phyloP scores from a whole-genome alignment of 92 coral and sea anemone genomes.

The Umimayanthus chanpuru region DNA sequence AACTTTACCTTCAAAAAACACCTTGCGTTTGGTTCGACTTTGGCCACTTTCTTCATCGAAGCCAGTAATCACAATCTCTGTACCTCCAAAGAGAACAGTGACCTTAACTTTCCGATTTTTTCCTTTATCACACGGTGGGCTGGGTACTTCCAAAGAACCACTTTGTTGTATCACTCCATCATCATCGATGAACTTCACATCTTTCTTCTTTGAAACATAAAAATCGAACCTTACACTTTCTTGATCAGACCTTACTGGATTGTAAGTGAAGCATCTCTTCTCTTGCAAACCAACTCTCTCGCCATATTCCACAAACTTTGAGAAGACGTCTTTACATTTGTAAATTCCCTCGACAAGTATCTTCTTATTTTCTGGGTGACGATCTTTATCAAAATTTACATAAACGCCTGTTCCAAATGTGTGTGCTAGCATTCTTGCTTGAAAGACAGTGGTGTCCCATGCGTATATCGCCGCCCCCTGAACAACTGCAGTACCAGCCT shows the following conservation, averaged over 20 bases:
- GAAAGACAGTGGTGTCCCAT: constrained; percentile 52
- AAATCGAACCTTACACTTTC: constrained; percentile 50
- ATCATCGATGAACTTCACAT: constrained; percentile 51
- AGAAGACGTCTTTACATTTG: constrained; percentile 60
- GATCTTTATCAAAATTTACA: constrained; percentile 29
- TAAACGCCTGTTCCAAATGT: constrained; percentile 61
- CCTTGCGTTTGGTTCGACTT: neutral
- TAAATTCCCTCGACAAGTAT: constrained; percentile 39
- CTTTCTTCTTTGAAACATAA: constrained; percentile 51
- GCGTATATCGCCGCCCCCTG: constrained; percentile 72
- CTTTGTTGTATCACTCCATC: constrained; percentile 45
- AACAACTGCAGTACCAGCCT: constrained; percentile 64
- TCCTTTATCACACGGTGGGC: constrained; percentile 59
- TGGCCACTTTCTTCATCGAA: constrained; percentile 40
- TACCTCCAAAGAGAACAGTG: constrained; percentile 64
- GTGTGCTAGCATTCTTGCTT: constrained; percentile 57
- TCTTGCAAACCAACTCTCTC: constrained; percentile 48
- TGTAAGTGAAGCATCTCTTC: constrained; percentile 43
- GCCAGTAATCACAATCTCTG: constrained; percentile 66
- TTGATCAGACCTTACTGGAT: constrained; percentile 46
- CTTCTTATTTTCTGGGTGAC: constrained; percentile 47
- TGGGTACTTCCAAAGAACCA: constrained; percentile 40
- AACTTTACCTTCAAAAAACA: neutral
- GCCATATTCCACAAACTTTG: constrained; percentile 46
- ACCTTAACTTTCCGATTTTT: constrained; percentile 46